These are phyloP conservation scores for Ophiodon elongatus DNA, from an alignment of 2,113 vertebrate genomes.

Conservation along the genomic window DNA sequence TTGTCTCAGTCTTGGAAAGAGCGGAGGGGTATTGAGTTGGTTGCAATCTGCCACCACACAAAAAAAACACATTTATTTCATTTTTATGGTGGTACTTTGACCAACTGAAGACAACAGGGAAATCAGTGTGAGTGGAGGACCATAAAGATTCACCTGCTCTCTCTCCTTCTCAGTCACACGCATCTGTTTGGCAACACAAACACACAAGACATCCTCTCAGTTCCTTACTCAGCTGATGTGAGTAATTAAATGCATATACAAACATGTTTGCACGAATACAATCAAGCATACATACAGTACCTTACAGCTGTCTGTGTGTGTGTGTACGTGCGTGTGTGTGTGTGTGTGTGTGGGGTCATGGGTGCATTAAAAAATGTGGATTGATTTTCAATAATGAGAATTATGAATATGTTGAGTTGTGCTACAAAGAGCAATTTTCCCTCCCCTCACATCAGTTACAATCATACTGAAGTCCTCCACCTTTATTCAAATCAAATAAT, in stretches of 20 bases:
- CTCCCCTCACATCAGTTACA: slow-evolving; percentile 69
- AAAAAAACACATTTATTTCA: neutral
- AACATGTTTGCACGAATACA: slow-evolving; percentile 18
- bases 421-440: slow-evolving; percentile 58
- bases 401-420: slow-evolving; percentile 55
- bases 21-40: neutral
- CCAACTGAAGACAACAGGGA: neutral
- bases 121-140: neutral
- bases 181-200: slow-evolving; percentile 12
- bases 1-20: neutral
- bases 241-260: slow-evolving; percentile 31
- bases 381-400: slow-evolving; percentile 59
- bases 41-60: neutral
- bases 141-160: neutral
- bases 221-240: slow-evolving; percentile 2
- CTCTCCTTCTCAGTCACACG: slow-evolving; percentile 21
- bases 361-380: slow-evolving; percentile 10
- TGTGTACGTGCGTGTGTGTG: neutral
- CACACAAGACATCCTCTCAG: neutral
- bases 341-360: neutral
- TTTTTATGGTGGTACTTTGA: neutral
- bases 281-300: slow-evolving; percentile 19
- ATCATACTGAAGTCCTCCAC: slow-evolving; percentile 68
- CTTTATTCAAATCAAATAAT: slow-evolving; percentile 74
- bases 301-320: neutral